Percentiles rank a stretch among this genome's conserved stretches.
These are phyloP conservation scores for Sylvia borin DNA, from an alignment of 2,797 vertebrate species.

Conservation along the genomic window DNA sequence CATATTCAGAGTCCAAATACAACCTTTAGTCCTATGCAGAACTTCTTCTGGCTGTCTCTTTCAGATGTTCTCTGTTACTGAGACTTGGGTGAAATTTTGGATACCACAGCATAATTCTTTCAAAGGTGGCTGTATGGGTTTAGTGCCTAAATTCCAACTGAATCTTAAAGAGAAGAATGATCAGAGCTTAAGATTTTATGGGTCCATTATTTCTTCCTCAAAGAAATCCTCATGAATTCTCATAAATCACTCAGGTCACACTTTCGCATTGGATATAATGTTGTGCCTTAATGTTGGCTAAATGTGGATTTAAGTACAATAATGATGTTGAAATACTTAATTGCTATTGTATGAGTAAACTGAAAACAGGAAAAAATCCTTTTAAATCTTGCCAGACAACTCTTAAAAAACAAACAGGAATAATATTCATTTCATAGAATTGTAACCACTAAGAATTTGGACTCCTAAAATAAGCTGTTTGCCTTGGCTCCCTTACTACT, in stretches of 20 bases:
- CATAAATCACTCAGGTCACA: background rate
- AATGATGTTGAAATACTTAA: background rate
- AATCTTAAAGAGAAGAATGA: background rate
- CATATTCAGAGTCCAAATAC: background rate
- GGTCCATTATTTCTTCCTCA: background rate
- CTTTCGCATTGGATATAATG: background rate
- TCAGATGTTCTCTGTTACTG: background rate
- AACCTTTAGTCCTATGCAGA: background rate
- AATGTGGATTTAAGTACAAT: background rate
- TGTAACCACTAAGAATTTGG: background rate
- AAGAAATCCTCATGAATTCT: background rate
- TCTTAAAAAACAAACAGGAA: background rate
- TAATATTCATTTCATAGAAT: background rate
- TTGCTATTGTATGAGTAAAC: background rate
- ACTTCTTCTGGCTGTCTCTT: background rate
- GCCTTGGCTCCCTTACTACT: background rate
- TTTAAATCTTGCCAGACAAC: background rate
- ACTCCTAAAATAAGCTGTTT: background rate
- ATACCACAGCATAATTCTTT: background rate
- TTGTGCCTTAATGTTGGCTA: background rate
- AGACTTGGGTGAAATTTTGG: background rate
- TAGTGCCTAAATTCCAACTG: background rate
- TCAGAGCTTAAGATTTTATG: background rate
- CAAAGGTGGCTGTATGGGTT: background rate
- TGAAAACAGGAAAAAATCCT: background rate